phyloP scores from a whole-genome alignment of 1,140 invertebrate genomes.

The Ceratina australensis region DNA sequence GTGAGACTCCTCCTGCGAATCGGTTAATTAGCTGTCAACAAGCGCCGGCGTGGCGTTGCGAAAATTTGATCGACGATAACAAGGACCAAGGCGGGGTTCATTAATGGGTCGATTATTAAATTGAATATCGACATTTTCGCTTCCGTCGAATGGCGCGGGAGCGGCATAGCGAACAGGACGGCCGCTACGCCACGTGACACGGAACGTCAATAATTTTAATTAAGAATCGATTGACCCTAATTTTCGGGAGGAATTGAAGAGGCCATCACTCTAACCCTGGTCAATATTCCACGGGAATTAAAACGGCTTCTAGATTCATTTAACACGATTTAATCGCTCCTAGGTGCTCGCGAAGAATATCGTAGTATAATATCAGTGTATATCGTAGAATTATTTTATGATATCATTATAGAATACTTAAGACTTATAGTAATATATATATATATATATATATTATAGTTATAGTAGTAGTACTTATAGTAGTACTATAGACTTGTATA shows the following conservation, averaged over 20 bases:
- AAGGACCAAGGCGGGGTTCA: background rate
- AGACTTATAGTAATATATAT: too few species aligned
- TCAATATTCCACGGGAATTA: background rate
- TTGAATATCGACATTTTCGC: conserved; percentile 41
- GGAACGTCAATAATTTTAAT: conserved; percentile 44
- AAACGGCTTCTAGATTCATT: background rate
- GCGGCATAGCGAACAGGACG: background rate
- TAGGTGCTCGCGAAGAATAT: too few species aligned
- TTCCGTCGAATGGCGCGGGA: background rate
- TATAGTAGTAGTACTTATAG: too few species aligned
- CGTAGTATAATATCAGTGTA: too few species aligned
- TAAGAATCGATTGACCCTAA: conserved; percentile 42
- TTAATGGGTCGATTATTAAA: conserved; percentile 32
- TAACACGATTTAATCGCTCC: background rate
- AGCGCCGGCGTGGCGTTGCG: background rate
- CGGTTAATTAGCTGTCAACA: conserved; percentile 9
- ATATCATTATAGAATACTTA: too few species aligned
- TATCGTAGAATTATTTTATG: too few species aligned
- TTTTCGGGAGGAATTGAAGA: conserved; percentile 7
- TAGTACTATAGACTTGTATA: too few species aligned
- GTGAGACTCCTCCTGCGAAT: background rate
- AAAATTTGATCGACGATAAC: conserved; percentile 24
- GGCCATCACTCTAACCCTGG: background rate
- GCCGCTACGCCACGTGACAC: conserved; percentile 6
- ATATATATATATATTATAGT: too few species aligned